phyloP scores from a whole-genome alignment of 1,140 invertebrate genomes.

The Trachelipus rathkii region DNA sequence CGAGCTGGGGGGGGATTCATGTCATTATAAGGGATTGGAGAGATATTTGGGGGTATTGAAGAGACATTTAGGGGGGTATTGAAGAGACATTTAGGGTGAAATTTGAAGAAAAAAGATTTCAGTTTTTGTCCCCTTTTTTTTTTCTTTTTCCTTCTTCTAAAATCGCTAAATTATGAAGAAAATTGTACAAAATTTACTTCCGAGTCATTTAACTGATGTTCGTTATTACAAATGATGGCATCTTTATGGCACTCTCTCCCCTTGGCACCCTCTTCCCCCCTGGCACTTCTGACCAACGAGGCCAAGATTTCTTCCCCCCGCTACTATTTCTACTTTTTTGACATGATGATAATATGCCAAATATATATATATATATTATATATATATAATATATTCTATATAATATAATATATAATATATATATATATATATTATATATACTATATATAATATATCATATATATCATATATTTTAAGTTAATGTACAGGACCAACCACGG shows the following conservation, averaged over 20 bases:
- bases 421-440: neutral
- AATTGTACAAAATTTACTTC: slow-evolving; percentile 8
- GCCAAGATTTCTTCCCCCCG: neutral
- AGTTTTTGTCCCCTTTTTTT: too few relatives aligned
- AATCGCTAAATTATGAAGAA: slow-evolving; percentile 11
- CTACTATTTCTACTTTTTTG: neutral
- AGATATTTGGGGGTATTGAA: too few relatives aligned
- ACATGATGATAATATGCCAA: too few relatives aligned
- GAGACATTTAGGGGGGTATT: too few relatives aligned
- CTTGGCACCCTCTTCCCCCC: too few relatives aligned
- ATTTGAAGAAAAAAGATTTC: too few relatives aligned
- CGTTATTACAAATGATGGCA: slow-evolving; percentile 9
- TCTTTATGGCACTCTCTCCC: slow-evolving; percentile 1
- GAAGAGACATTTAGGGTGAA: too few relatives aligned
- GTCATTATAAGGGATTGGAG: too few relatives aligned
- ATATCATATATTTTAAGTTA: neutral
- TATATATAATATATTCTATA: slow-evolving; percentile 15
- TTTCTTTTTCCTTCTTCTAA: neutral
- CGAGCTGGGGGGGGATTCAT: too few relatives aligned
- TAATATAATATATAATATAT: slow-evolving; percentile 5
- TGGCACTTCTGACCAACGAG: neutral
- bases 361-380: neutral
- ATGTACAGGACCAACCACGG: too few relatives aligned
- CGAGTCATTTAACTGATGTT: slow-evolving; percentile 7
- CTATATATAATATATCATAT: slow-evolving; percentile 4